A percentile compares a stretch with the other conserved stretches of the same genome.
These are phyloP conservation scores for Rhorus exstirpatorius DNA, from an alignment of 2,888 invertebrate genomes.

Conservation along the genomic window DNA sequence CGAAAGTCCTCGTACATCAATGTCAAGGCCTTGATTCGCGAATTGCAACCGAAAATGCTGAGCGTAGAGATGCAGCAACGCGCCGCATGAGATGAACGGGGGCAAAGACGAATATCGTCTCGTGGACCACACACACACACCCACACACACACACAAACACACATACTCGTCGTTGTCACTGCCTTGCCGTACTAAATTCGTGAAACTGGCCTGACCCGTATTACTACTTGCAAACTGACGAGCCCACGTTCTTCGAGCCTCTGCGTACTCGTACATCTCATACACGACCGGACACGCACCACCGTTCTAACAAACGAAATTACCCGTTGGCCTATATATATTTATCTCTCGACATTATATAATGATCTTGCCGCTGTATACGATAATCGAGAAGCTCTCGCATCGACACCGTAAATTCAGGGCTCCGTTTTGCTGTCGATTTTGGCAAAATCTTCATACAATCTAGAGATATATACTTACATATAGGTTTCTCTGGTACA, in stretches of 20 bases:
- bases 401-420: too few relatives aligned
- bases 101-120: conserved; percentile 60
- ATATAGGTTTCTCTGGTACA: too few relatives aligned
- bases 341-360: too few relatives aligned
- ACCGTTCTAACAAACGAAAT: conserved; percentile 44
- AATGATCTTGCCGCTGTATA: too few relatives aligned
- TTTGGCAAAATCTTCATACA: too few relatives aligned
- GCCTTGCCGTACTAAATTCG: conserved; percentile 62
- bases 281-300: conserved; percentile 16
- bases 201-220: conserved; percentile 66
- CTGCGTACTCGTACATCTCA: conserved; percentile 33
- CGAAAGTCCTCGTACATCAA: conserved; percentile 68
- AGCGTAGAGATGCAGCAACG: conserved; percentile 38
- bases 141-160: too few relatives aligned
- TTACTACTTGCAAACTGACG: conserved; percentile 43
- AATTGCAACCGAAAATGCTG: conserved; percentile 47
- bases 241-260: conserved; percentile 14
- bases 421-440: too few relatives aligned
- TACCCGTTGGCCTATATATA: conserved; percentile 8
- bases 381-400: too few relatives aligned
- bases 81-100: conserved; percentile 38
- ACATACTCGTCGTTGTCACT: conserved; percentile 9
- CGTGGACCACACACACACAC: conserved; percentile 40
- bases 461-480: too few relatives aligned
- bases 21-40: conserved; percentile 59